Evolutionary conservation across 2,113 vertebrate genomes (phyloP).

Genomic region (Limanda limanda): DNA sequence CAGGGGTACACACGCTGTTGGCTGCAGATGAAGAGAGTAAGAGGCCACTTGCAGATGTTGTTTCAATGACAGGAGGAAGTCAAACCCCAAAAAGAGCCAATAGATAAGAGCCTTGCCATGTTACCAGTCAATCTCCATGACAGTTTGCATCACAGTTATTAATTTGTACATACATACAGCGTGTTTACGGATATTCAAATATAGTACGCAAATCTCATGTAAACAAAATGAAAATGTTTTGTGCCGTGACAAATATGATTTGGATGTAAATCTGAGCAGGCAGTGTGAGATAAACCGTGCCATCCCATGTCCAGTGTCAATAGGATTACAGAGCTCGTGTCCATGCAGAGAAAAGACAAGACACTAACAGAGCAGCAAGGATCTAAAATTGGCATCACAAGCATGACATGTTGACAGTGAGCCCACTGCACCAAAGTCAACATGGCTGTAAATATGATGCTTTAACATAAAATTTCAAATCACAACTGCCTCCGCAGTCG

Average conservation of each 20-base stretch:
- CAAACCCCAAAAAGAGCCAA: slow-evolving; percentile 30
- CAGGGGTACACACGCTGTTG: slow-evolving; percentile 36
- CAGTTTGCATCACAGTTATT: neutral
- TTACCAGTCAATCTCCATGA: slow-evolving; percentile 1
- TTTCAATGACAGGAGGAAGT: slow-evolving; percentile 58
- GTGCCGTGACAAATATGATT: slow-evolving; percentile 15
- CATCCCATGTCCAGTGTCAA: slow-evolving; percentile 18
- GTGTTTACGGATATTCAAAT: slow-evolving; percentile 1
- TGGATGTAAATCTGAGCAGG: slow-evolving; percentile 11
- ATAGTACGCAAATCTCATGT: neutral
- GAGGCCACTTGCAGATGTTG: slow-evolving; percentile 53
- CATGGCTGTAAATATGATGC: neutral
- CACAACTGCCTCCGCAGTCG: too few relatives aligned
- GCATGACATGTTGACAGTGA: slow-evolving; percentile 3
- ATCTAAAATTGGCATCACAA: slow-evolving; percentile 13
- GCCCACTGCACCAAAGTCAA: neutral
- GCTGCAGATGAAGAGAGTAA: slow-evolving; percentile 55
- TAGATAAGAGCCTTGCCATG: slow-evolving; percentile 8
- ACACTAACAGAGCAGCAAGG: slow-evolving; percentile 7
- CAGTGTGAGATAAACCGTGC: slow-evolving; percentile 6
- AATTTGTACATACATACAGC: neutral
- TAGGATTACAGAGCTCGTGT: slow-evolving; percentile 44
- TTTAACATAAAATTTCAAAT: neutral
- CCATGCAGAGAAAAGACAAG: neutral
- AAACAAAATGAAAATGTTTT: slow-evolving; percentile 9